Percentiles rank a stretch among this genome's conserved stretches.
Conservation (phyloP, 2,113 vertebrate genomes). For the Callipepla squamata region DNA sequence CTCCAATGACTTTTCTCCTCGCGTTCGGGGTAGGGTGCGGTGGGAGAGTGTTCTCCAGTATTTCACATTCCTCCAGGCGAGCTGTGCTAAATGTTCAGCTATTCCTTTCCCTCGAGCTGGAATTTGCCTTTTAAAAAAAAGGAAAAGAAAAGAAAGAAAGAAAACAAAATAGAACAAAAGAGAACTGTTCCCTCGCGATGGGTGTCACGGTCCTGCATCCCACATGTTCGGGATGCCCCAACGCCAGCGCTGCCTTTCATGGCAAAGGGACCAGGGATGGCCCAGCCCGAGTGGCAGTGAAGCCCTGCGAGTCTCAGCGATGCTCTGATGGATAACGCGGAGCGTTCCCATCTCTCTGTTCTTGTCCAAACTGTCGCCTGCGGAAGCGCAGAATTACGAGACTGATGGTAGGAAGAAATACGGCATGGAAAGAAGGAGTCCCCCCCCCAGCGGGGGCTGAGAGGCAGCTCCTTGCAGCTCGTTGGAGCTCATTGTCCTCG, state of each 20-base stretch:
- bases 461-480: background rate
- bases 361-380: background rate
- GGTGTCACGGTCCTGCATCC: background rate
- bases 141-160: too few species aligned
- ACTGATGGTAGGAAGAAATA: accelerated
- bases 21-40: background rate
- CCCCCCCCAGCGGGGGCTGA: accelerated
- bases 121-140: background rate
- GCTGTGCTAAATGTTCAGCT: background rate
- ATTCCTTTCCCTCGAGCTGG: background rate
- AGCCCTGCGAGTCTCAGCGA: accelerated
- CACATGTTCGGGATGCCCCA: background rate
- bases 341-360: background rate
- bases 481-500: accelerated
- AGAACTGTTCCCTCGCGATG: accelerated
- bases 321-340: background rate
- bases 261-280: accelerated
- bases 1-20: background rate
- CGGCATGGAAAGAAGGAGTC: background rate
- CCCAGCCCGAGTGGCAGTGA: accelerated
- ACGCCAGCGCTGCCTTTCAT: accelerated
- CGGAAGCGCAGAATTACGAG: background rate
- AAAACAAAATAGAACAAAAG: background rate
- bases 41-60: constrained; percentile 18
- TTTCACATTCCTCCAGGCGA: constrained; percentile 32